phyloP scores from a whole-genome alignment of 2,888 invertebrate genomes.

The Synergus japonicus region DNA sequence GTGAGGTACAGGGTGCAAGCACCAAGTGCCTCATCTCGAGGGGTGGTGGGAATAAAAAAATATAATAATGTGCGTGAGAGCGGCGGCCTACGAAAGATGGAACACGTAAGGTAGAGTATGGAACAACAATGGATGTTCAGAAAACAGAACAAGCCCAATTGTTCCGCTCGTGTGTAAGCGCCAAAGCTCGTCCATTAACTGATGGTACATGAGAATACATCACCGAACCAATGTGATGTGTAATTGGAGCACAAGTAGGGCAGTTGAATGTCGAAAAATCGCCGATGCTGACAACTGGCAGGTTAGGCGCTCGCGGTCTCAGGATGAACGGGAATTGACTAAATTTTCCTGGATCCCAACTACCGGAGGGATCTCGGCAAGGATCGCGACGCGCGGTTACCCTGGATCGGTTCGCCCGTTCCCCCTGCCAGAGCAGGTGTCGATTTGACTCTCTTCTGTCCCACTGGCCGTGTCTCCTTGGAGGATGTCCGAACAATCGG shows the following conservation, averaged over 20 bases:
- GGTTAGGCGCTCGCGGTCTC: slow-evolving; percentile 54
- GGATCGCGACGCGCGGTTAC: slow-evolving; percentile 61
- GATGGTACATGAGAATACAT: slow-evolving; percentile 63
- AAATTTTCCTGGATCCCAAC: slow-evolving; percentile 62
- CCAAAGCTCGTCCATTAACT: slow-evolving; percentile 69
- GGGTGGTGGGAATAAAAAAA: slow-evolving; percentile 55
- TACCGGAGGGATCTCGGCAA: slow-evolving; percentile 51
- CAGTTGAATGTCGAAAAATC: slow-evolving; percentile 52
- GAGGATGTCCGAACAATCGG: slow-evolving; percentile 54
- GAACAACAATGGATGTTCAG: slow-evolving; percentile 69
- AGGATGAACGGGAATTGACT: slow-evolving; percentile 67
- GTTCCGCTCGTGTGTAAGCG: slow-evolving; percentile 65
- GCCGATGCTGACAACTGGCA: slow-evolving; percentile 50
- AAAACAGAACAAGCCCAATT: slow-evolving; percentile 73
- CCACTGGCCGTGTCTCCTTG: slow-evolving; percentile 51
- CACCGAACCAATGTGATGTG: slow-evolving; percentile 53
- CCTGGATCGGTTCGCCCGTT: slow-evolving; percentile 39
- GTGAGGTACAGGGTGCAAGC: slow-evolving; percentile 63
- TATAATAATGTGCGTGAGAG: slow-evolving; percentile 62
- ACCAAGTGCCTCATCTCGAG: slow-evolving; percentile 54
- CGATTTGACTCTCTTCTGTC: slow-evolving; percentile 43
- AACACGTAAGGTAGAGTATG: slow-evolving; percentile 62
- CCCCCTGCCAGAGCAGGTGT: slow-evolving; percentile 48
- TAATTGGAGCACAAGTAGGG: slow-evolving; percentile 46
- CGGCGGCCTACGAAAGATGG: slow-evolving; percentile 66